Evolutionary conservation across 2,888 invertebrate species (phyloP), one percentile per base, ranked within the genome.

Genomic region (Polymixis lichenea): DNA sequence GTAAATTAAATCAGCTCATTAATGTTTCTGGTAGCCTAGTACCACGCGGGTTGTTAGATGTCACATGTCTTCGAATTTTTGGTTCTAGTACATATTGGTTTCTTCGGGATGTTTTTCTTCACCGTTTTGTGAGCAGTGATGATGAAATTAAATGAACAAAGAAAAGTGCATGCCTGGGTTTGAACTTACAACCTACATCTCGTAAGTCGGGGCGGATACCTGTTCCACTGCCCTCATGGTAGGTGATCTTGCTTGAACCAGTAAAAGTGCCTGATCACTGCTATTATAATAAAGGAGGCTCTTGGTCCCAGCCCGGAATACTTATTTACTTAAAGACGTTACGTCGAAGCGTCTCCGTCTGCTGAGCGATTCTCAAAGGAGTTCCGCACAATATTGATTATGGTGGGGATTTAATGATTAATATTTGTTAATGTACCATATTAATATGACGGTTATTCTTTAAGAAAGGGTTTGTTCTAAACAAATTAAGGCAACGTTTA

Each of bases 261-360:
- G 55, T 6, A 13, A 55, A 8, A 6, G n/a, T n/a, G n/a, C 22
- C 38, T 8, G 15, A 25, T 64, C 43, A 64, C n/a, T 17, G n/a
- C 22, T 43, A 62, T n/a, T 64, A 19, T 2, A 25, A 46, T 2
- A 11, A 64, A 64, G 19, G 2, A 64, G n/a, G 38, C 19, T 62
- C 22, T 22, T 22, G 61, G 22, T 13, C 22, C 5, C 13, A 46
- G 7, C 25, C 19, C 7, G 0, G 1, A 61, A 69, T 7, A n/a
- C 9, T 22, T 17, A 70, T 38, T 32, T 17, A 19, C 3, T 19
- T 46, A 25, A 11, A 25, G n/a, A n/a, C n/a, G n/a, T n/a, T n/a
- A n/a, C n/a, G n/a, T 84, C 72, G 88, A 86, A 87, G 84, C 90
- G 87, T 85, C 84, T 84, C 86, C 83, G 86, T 80, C 83, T 76